Conservation (phyloP, 2,888 invertebrate genomes). For the Perizoma affinitatum region DNA sequence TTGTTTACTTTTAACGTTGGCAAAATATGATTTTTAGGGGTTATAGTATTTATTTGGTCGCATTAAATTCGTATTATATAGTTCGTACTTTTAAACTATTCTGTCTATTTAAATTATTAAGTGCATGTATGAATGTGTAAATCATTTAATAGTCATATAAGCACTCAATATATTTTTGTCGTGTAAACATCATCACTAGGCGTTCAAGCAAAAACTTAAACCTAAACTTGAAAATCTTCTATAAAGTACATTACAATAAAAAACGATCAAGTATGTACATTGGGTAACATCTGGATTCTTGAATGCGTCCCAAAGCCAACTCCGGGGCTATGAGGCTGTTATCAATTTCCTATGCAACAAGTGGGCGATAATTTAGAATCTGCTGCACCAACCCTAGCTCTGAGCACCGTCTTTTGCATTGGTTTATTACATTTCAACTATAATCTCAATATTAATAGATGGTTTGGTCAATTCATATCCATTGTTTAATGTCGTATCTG, state of each 20-base stretch:
- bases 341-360: constrained; percentile 82
- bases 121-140: too few species aligned
- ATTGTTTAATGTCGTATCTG: constrained; percentile 26
- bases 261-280: constrained; percentile 4
- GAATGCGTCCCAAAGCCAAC: constrained; percentile 68
- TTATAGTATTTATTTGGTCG: too few species aligned
- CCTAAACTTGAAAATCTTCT: too few species aligned
- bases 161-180: too few species aligned
- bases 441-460: constrained; percentile 43
- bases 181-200: too few species aligned
- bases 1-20: constrained; percentile 20
- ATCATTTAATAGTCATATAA: too few species aligned
- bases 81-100: too few species aligned
- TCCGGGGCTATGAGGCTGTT: constrained; percentile 69
- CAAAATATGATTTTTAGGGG: not conserved
- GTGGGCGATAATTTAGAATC: constrained; percentile 81
- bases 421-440: constrained; percentile 36
- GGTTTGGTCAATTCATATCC: constrained; percentile 5
- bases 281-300: constrained; percentile 61
- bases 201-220: too few species aligned
- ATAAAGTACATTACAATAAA: too few species aligned
- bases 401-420: constrained; percentile 54
- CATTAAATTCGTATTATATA: too few species aligned
- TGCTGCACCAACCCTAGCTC: constrained; percentile 62
- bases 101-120: too few species aligned